Percentiles rank a stretch among this genome's conserved stretches.
Evolutionary conservation across 2,113 vertebrate species (phyloP).

Genomic region (Cyanoramphus novaezelandiae): DNA sequence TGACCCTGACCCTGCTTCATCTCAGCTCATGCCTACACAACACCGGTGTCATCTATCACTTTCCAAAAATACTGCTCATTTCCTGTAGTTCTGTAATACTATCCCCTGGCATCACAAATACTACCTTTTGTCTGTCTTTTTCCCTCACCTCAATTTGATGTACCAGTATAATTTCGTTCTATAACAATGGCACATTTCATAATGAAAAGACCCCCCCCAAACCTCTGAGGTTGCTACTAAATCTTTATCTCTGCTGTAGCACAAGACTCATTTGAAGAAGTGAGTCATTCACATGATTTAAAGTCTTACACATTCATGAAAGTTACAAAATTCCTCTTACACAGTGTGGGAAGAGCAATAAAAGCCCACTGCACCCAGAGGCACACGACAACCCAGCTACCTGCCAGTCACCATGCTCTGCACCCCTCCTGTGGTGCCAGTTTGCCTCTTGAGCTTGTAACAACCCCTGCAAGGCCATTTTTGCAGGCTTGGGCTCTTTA

Average conservation of each 20-base stretch:
- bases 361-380: not conserved
- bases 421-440: rapidly evolving
- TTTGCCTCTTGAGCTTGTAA: not conserved
- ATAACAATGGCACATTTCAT: not conserved
- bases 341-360: not conserved
- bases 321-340: not conserved
- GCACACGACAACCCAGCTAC: not conserved
- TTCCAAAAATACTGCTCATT: not conserved
- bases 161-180: not conserved
- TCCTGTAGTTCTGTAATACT: not conserved
- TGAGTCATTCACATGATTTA: conserved; percentile 34
- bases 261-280: not conserved
- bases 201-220: not conserved
- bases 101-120: not conserved
- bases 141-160: not conserved
- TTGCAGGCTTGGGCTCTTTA: not conserved
- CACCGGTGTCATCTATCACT: not conserved
- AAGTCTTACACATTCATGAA: not conserved
- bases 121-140: not conserved
- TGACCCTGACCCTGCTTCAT: not conserved
- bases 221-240: not conserved
- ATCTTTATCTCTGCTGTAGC: not conserved
- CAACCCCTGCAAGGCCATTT: not conserved
- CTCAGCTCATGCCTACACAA: not conserved
- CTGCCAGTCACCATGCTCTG: rapidly evolving